Base-by-base conservation (phyloP, 2,888 invertebrate genomes). In the Subacronicta megacephala region DNA sequence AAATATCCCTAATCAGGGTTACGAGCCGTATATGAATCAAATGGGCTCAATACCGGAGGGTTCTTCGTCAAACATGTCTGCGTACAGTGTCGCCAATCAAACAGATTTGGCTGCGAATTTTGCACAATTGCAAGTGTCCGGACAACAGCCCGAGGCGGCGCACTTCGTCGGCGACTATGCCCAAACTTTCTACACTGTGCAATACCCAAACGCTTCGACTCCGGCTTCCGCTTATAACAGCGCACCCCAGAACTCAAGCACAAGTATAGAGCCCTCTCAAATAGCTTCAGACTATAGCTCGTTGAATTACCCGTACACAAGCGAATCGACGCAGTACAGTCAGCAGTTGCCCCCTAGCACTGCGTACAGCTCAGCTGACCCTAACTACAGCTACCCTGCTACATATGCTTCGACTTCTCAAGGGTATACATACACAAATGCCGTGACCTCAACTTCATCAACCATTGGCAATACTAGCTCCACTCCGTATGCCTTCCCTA, bases 101-200 rank as follows among this genome's bases (percentile, higher is more conserved):
- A 56, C 70, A 0, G 92, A 93, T 17, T 77, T 93, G 62, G 84
- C 77, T 51, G 67, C 84, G 0, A 90, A 83, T 47, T 92, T 94
- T 58, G 83, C 89, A 0, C 88, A 92, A 55, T 89, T 94, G 92
- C 89, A 92, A 29, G 78, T 93, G 1, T 66, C 85, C 0, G 81
- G 47, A 0, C 80, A 84, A 0, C 90, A 90, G 64, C 56, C 82
- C 0, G 88, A 88, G 3, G 69, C 82, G 0, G 53, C 61, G 17
- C 77, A 71, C 20, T 85, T 79, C 47, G 79, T 76, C 0, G 67
- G 77, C 0, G 91, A 92, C 45, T 92, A 92, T 59, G 83, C 89
- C 0, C 89, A 93, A 47, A 92, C 90, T 1, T 92, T 83, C 64
- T 92, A 91, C 72, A 90, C 78, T 51, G 81, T 84, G 1, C 89